A percentile compares a stretch with the other conserved stretches of the same genome.
phyloP scores from a whole-genome alignment of 1,140 invertebrate genomes.

The Pentalonia nigronervosa region DNA sequence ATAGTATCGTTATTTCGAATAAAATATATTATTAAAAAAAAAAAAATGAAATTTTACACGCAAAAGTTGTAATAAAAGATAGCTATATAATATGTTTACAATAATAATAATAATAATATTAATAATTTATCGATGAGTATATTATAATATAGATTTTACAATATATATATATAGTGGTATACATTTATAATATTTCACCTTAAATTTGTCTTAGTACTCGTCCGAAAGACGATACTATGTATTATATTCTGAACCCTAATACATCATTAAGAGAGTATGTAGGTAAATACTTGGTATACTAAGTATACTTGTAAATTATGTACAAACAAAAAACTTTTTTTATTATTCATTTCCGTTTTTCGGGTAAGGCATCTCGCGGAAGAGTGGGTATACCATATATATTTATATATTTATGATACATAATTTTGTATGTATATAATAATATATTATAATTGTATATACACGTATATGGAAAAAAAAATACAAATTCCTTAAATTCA shows the following conservation, averaged over 20 bases:
- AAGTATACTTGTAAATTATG: not conserved
- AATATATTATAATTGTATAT: slow-evolving; percentile 3
- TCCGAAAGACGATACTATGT: not conserved
- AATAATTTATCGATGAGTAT: slow-evolving; percentile 29
- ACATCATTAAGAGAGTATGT: not conserved
- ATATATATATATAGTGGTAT: slow-evolving; percentile 11
- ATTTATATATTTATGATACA: not conserved
- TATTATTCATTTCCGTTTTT: not conserved
- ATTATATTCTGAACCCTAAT: not conserved
- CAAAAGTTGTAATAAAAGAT: slow-evolving; percentile 33
- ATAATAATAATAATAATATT: slow-evolving; percentile 16
- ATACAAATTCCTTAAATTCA: not conserved
- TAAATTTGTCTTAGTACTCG: not conserved
- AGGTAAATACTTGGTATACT: not conserved
- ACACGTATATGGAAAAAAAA: slow-evolving; percentile 8
- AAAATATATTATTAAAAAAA: not conserved
- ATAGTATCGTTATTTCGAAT: slow-evolving; percentile 37
- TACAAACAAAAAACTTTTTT: slow-evolving; percentile 13
- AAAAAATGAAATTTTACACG: slow-evolving; percentile 43
- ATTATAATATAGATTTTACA: slow-evolving; percentile 21
- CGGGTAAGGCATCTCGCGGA: not conserved
- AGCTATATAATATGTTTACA: slow-evolving; percentile 41
- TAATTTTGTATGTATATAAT: not conserved
- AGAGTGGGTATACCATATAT: slow-evolving; percentile 11
- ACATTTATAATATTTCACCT: slow-evolving; percentile 31